phyloP scores from a whole-genome alignment of 2,888 invertebrate species.

The Calameuta pallipes region DNA sequence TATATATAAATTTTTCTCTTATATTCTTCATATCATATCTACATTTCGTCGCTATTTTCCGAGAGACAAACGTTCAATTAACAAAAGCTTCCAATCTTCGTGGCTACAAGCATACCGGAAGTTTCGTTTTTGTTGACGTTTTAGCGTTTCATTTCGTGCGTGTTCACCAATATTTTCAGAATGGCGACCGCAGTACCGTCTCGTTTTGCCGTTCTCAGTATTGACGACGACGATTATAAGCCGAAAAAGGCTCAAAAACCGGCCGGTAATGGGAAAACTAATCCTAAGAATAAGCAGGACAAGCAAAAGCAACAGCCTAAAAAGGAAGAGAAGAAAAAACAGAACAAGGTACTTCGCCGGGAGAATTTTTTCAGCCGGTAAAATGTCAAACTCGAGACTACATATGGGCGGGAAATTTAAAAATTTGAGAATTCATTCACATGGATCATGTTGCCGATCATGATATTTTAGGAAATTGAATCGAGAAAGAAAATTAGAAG shows the following conservation, averaged over 20 bases:
- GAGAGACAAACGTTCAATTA: background rate
- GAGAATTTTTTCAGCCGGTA: conserved; percentile 36
- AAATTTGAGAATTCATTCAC: background rate
- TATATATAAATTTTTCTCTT: conserved; percentile 27
- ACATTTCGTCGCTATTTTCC: background rate
- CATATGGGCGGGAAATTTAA: conserved; percentile 22
- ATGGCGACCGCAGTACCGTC: conserved; percentile 78
- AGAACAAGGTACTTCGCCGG: conserved; percentile 48
- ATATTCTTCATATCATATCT: background rate
- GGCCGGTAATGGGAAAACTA: conserved; percentile 31
- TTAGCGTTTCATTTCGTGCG: conserved; percentile 10
- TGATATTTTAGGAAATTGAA: background rate
- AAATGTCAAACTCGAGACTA: conserved; percentile 12
- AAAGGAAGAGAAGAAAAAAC: conserved; percentile 57
- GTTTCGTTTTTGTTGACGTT: conserved; percentile 10
- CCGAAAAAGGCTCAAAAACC: conserved; percentile 66
- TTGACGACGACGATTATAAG: conserved; percentile 77
- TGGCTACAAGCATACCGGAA: conserved; percentile 18
- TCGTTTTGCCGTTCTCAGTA: conserved; percentile 79
- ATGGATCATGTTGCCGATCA: too few relatives aligned
- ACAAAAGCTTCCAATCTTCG: background rate
- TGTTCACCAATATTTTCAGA: conserved; percentile 31
- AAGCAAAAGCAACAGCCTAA: conserved; percentile 42
- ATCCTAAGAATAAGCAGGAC: conserved; percentile 18
- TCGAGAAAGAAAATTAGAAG: background rate